Conservation (phyloP, 2,888 invertebrate species). For the Eilema depressum region DNA sequence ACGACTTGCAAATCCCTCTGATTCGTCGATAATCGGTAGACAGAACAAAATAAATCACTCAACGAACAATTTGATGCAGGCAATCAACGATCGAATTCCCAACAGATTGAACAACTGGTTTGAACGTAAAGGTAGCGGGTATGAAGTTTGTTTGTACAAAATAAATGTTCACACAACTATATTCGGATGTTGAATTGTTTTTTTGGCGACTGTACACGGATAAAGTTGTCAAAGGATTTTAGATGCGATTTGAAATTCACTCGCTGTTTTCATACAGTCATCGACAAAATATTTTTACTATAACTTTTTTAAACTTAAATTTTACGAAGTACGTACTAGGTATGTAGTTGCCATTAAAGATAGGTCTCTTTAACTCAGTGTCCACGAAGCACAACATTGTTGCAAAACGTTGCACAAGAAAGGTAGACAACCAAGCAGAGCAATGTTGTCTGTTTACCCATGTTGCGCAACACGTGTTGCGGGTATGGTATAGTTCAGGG, state of each 20-base stretch:
- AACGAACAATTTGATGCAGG: conserved; percentile 39
- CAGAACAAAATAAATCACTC: conserved; percentile 35
- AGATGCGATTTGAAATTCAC: neutral
- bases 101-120: conserved; percentile 34
- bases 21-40: conserved; percentile 31
- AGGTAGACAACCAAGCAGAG: no score
- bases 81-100: conserved; percentile 50
- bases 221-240: conserved; percentile 4
- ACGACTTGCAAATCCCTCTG: conserved; percentile 25
- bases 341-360: no score
- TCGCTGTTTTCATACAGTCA: no score
- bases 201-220: conserved; percentile 10
- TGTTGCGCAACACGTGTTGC: no score
- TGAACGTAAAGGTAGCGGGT: conserved; percentile 26
- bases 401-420: no score
- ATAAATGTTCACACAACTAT: conserved; percentile 17
- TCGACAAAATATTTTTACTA: no score
- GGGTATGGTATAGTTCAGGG: no score
- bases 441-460: no score
- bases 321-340: no score
- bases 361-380: no score
- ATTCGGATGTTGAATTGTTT: neutral
- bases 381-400: no score
- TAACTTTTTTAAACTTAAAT: no score
- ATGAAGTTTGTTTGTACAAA: conserved; percentile 8